Evolutionary conservation across 2,113 vertebrate genomes (phyloP), one percentile per base, ranked within the genome.

Genomic region (Corythaixoides concolor): DNA sequence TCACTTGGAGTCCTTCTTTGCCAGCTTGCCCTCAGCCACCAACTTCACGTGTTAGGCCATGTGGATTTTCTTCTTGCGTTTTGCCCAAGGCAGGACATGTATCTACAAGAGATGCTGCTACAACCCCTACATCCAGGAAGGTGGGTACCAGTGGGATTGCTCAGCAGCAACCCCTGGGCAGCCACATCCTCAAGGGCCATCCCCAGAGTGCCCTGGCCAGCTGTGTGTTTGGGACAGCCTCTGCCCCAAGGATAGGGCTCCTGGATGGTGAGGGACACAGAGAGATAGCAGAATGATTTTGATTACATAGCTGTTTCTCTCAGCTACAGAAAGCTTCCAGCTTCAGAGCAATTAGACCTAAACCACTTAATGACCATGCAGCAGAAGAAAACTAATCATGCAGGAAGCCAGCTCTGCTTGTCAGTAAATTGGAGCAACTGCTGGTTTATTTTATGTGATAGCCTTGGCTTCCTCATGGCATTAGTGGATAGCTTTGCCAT

Each of bases 1-100:
- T 68, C 5, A 0, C 50, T 39, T 5, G 32, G 32, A 45, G 9
- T 15, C 39, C 5, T 50, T 41, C 45, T 20, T 33, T 26, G 19
- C 64, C 55, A 27, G 8, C 63, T 69, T 50, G 45, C 58, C 64
- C 39, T 9, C 63, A 72, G 10, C 8, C 14, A 11, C 35, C 21
- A 22, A 0, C 22, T 50, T 55, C 1, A 8, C 2, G 1, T 5
- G 7, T 30, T 49, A 12, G 18, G 6, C 33, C 50, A 2, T 4
- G 0, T 2, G 27, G n/a, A 12, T 75, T 80, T 50, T 30, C 27
- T n/a, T 39, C 27, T 45, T 50, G 37, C 62, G 37, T 66, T 45
- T 13, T 11, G 8, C 26, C 11, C 14, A 68, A 35, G 37, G 20
- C 41, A 15, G 63, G 32, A n/a, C 8, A 1, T 5, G 16, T n/a